A percentile compares a stretch with the other conserved stretches of the same genome.
phyloP scores from a whole-genome alignment of 2,888 invertebrate species.

The Rhingia campestris region DNA sequence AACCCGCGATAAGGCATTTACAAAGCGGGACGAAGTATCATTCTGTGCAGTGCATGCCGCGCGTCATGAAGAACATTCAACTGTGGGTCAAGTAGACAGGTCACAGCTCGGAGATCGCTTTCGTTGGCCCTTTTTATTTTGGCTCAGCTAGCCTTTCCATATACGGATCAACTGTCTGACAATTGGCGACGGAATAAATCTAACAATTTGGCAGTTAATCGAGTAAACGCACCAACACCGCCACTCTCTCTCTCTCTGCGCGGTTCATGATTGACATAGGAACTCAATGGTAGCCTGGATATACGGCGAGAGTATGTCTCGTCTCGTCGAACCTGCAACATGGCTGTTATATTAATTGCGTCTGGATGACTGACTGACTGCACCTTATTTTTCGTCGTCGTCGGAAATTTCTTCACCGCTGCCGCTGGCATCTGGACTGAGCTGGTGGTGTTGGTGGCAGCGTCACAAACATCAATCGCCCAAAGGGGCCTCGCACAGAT shows the following conservation, averaged over 20 bases:
- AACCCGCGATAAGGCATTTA: slow-evolving; percentile 25
- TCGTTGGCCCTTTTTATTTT: slow-evolving; percentile 28
- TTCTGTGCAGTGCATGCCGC: neutral
- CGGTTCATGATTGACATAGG: slow-evolving; percentile 59
- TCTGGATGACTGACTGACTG: slow-evolving; percentile 75
- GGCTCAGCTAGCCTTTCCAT: slow-evolving; percentile 42
- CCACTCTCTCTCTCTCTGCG: slow-evolving; percentile 10
- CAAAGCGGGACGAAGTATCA: neutral
- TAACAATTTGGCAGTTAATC: slow-evolving; percentile 68
- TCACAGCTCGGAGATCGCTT: slow-evolving; percentile 38
- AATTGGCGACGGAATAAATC: slow-evolving; percentile 69
- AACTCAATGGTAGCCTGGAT: slow-evolving; percentile 52
- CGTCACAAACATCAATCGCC: slow-evolving; percentile 73
- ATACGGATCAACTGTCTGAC: slow-evolving; percentile 57
- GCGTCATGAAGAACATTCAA: slow-evolving; percentile 33
- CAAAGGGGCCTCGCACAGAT: slow-evolving; percentile 50
- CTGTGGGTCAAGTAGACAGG: slow-evolving; percentile 67
- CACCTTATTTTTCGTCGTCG: slow-evolving; percentile 72
- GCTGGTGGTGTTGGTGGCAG: slow-evolving; percentile 49
- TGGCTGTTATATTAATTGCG: slow-evolving; percentile 72
- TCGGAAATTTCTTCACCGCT: slow-evolving; percentile 49
- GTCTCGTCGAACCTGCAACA: slow-evolving; percentile 66
- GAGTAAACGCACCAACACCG: slow-evolving; percentile 50
- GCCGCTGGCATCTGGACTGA: slow-evolving; percentile 40
- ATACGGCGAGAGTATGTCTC: slow-evolving; percentile 20